Evolutionary conservation across 92 coral and sea anemone species (phyloP), one percentile per base, ranked within the genome.

Genomic region (Diadumene lineata): DNA sequence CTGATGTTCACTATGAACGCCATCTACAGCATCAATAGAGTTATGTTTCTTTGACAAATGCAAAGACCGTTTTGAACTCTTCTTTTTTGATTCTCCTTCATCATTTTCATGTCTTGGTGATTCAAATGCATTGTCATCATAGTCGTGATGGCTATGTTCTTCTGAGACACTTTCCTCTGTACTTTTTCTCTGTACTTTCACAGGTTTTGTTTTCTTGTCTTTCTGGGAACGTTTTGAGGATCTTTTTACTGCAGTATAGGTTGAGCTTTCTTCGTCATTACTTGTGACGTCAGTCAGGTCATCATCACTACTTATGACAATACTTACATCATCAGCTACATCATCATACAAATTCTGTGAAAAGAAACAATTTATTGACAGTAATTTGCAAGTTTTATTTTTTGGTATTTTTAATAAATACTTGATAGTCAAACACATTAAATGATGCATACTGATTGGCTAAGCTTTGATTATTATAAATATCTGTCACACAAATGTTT

Each of bases 241-340:
- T 68, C 65, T 29, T 34, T 61, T 82, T 21, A 71, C 29, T 28
- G 68, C 60, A 31, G 78, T 58, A 55, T 68, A 78, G 56, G 67
- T 69, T 0, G 88, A 69, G 67, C 85, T 91, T 32, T 90, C 96
- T 34, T 91, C 97, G 74, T 91, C 92, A 71, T 91, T 88, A 58
- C 92, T 85, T 13, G 97, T 91, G 43, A 91, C 97, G 64, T 91
- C 97, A 31, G 97, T 91, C 66, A 91, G 78, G 57, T 91, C 97
- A 70, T 91, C 97, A 64, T 92, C 89, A 64, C 86, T 69, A 27
- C 83, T 74, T 58, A 74, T 61, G 10, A 50, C 78, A 62, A 69
- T 58, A 67, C 48, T 56, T 30, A 76, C 71, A 44, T 61, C 66
- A 11, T 75, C 90, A 43, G 74, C 53, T 74, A 32, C 82, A 67